phyloP scores from a whole-genome alignment of 1,140 invertebrate species.

The Leptinotarsa lineolata region DNA sequence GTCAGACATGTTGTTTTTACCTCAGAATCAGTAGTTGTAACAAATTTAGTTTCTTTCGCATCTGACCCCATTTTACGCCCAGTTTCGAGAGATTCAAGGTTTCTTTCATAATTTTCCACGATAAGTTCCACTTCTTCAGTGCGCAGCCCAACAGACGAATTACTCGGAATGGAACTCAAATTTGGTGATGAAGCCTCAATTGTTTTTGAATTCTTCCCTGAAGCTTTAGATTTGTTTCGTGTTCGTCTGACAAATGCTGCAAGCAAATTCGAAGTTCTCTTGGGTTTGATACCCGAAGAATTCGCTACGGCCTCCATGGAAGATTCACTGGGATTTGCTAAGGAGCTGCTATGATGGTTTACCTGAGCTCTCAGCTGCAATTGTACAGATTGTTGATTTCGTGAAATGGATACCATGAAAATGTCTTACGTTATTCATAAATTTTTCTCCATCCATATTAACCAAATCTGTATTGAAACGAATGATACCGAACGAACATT shows the following conservation, averaged over 20 bases:
- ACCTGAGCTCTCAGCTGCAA: too few relatives aligned
- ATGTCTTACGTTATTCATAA: constrained; percentile 2
- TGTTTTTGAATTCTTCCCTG: constrained; percentile 12
- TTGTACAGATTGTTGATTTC: too few relatives aligned
- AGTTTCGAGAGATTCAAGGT: constrained; percentile 4
- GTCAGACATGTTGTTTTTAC: constrained; percentile 11
- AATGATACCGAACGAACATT: background rate
- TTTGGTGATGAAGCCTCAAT: constrained; percentile 21
- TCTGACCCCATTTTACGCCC: constrained; percentile 8
- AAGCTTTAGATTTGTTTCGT: constrained; percentile 24
- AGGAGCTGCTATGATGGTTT: too few relatives aligned
- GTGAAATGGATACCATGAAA: background rate
- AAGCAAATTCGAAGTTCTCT: constrained; percentile 33
- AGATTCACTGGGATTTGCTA: background rate
- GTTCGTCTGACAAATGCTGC: constrained; percentile 28
- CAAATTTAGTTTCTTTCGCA: constrained; percentile 24
- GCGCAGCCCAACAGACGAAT: constrained; percentile 24
- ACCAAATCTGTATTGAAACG: background rate
- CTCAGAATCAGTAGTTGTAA: constrained; percentile 31
- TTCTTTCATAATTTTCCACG: constrained; percentile 31
- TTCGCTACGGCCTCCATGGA: background rate
- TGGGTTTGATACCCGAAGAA: constrained; percentile 24
- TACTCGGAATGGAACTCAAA: constrained; percentile 20
- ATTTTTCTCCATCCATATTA: background rate
- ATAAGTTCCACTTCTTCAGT: constrained; percentile 30